Conservation (phyloP, 2,888 invertebrate species). For the Malthinus flaveolus region DNA sequence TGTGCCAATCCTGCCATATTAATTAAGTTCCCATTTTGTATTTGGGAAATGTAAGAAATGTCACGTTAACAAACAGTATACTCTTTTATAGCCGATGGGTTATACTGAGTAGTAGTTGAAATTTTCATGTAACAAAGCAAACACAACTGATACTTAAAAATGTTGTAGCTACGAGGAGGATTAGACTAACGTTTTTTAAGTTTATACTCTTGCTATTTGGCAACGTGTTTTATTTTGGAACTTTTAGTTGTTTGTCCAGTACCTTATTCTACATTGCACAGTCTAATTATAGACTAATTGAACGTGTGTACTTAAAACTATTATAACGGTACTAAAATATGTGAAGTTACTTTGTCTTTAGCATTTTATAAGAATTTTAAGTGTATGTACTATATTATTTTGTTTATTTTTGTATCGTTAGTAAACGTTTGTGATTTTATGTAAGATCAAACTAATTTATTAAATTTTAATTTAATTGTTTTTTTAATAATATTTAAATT, state of each 20-base stretch:
- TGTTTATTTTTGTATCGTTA: not conserved
- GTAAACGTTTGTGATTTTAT: slow-evolving; percentile 18
- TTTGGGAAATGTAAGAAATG: slow-evolving; percentile 9
- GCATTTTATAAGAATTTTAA: no score
- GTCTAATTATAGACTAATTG: no score
- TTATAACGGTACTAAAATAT: slow-evolving; percentile 15
- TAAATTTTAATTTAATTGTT: slow-evolving; percentile 22
- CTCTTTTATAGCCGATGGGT: no score
- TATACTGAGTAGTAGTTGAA: slow-evolving; percentile 8
- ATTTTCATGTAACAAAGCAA: slow-evolving; percentile 13
- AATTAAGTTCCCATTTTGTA: slow-evolving; percentile 20
- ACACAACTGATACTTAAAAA: slow-evolving; percentile 19
- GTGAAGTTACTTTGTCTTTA: no score
- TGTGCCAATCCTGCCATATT: slow-evolving; percentile 42
- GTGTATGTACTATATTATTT: no score
- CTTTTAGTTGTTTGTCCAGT: slow-evolving; percentile 3
- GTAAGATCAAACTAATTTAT: slow-evolving; percentile 27
- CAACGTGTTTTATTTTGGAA: slow-evolving; percentile 6
- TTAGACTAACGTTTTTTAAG: slow-evolving; percentile 2
- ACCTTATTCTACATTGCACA: not conserved
- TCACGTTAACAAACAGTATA: not conserved
- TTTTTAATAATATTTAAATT: slow-evolving; percentile 17
- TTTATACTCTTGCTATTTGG: no score
- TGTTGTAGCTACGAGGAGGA: slow-evolving; percentile 21
- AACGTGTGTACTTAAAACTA: slow-evolving; percentile 21